Conservation (phyloP, 2,888 invertebrate genomes). For the Rambutsinella grinnellia region DNA sequence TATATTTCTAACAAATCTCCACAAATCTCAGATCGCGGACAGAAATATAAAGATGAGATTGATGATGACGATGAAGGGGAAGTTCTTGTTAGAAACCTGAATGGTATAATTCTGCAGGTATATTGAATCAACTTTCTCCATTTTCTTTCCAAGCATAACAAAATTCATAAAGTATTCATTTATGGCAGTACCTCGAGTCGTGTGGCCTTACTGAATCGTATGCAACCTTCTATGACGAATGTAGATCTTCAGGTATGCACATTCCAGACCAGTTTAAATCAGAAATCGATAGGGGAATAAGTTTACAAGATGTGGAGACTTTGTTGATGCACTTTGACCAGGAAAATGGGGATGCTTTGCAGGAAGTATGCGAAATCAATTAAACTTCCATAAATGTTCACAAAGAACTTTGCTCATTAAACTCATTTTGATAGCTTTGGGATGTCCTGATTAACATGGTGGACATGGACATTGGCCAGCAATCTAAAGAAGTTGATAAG, state of each 20-base stretch:
- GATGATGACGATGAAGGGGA: slow-evolving; percentile 40
- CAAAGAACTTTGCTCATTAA: neutral
- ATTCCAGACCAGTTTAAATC: slow-evolving; percentile 36
- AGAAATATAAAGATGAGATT: slow-evolving; percentile 1
- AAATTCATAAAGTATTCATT: neutral
- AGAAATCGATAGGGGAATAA: slow-evolving; percentile 42
- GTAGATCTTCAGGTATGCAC: slow-evolving; percentile 49
- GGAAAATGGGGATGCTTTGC: slow-evolving; percentile 58
- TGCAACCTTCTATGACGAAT: slow-evolving; percentile 61
- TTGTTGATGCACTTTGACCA: slow-evolving; percentile 63
- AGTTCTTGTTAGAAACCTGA: slow-evolving; percentile 45
- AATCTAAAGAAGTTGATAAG: slow-evolving; percentile 34
- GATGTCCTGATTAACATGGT: slow-evolving; percentile 37
- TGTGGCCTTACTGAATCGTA: slow-evolving; percentile 59
- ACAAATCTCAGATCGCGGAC: no score
- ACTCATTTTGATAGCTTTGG: slow-evolving; percentile 32
- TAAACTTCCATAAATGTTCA: neutral
- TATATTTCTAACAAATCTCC: no score
- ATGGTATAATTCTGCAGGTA: slow-evolving; percentile 54
- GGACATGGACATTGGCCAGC: slow-evolving; percentile 22
- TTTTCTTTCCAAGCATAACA: neutral
- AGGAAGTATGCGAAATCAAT: slow-evolving; percentile 40
- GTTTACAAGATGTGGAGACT: slow-evolving; percentile 53
- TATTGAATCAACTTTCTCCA: neutral
- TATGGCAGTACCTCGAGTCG: slow-evolving; percentile 60